Base-by-base conservation (phyloP, 2,113 vertebrate species). In the Ceyx cyanopectus region DNA sequence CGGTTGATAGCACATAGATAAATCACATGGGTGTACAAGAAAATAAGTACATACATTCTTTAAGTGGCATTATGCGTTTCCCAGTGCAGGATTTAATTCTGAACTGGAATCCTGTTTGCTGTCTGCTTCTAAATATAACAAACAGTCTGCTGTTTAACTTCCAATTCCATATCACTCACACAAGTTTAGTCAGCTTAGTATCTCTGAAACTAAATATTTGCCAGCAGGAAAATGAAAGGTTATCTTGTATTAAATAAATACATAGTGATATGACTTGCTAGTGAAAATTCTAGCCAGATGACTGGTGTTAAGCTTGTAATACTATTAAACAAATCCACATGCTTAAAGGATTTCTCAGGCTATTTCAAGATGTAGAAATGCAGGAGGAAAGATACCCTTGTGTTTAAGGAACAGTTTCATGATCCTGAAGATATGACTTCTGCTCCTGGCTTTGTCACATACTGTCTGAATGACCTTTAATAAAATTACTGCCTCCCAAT, bases 171-270 rank as follows among this genome's bases (percentile, higher is more conserved):
- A 81, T 92, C 88, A 50, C 34, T 86, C 81, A 20, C 51, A 58
- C 45, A 84, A 88, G 67, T 89, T 94, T 60, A 91, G 92, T 88
- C 90, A 96, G 88, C 84, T 85, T 81, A 88, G 51, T 92, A 94
- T 81, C 86, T 88, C 92, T 53, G 65, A 87, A 94, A 94, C 92
- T 90, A 97, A 96, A 91, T 94, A 94, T 94, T 92, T 93, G 66
- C 90, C 19, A 0, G 73, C 62, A 81, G 84, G 72, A 95, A 95
- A 92, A 90, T 37, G 46, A 95, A 95, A 95, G 63, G 67, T 96
- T 93, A 92, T 94, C 87, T 94, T 24, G 4, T 40, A 65, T 88
- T 94, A 94, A 97, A 91, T 90, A 91, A 95, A 94, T 68, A 54
- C 24, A 41, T 20, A 67, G 80, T 53, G 82, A 94, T 95, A 94